Percentiles rank a stretch among this genome's conserved stretches.
Conservation (phyloP, 2,113 vertebrate genomes). For the Vicugna pacos region DNA sequence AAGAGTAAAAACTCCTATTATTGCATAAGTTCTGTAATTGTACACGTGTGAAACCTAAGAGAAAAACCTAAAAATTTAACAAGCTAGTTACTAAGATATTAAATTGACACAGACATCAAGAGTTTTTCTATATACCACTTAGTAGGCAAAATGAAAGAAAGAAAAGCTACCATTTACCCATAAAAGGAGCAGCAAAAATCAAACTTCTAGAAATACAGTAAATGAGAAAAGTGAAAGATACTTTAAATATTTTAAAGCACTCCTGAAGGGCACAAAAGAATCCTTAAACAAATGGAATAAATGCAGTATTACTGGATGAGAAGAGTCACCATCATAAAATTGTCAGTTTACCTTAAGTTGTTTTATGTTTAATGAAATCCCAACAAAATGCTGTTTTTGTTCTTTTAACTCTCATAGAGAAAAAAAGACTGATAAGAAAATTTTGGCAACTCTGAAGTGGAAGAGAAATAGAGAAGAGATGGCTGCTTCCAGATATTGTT, state of each 20-base stretch:
- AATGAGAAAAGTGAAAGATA: background rate
- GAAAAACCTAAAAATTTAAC: background rate
- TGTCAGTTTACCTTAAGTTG: background rate
- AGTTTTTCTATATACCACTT: background rate
- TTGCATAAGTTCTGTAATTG: background rate
- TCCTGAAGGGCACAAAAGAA: background rate
- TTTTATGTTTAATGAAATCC: slow-evolving; percentile 16
- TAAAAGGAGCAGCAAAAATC: background rate
- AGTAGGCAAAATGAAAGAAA: background rate
- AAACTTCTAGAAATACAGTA: background rate
- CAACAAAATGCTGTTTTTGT: background rate
- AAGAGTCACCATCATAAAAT: background rate
- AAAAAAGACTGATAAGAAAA: background rate
- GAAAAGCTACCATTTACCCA: background rate
- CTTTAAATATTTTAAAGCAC: background rate
- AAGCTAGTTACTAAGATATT: background rate
- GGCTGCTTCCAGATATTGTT: background rate
- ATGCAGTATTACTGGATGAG: background rate
- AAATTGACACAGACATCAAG: background rate
- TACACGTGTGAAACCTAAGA: background rate
- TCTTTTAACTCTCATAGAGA: background rate
- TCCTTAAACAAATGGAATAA: background rate
- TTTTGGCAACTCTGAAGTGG: background rate
- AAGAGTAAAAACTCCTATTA: background rate
- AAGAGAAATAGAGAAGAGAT: background rate